phyloP scores from a whole-genome alignment of 2,113 vertebrate species.

The Spermophilus dauricus region DNA sequence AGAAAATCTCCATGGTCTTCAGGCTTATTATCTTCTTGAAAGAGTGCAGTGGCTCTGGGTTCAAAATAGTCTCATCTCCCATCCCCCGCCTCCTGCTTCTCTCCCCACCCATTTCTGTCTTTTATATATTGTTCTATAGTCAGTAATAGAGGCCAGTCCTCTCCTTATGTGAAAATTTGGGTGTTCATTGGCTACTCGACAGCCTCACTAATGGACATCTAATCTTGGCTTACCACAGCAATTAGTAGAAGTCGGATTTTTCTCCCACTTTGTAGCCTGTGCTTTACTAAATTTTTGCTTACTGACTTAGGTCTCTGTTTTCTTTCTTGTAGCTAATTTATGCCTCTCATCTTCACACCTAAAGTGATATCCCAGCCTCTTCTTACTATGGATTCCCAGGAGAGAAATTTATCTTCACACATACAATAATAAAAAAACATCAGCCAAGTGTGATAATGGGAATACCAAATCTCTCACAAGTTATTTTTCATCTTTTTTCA shows the following conservation, averaged over 20 bases:
- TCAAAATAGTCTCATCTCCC: neutral
- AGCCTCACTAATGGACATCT: neutral
- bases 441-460: neutral
- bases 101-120: neutral
- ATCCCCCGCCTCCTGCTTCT: neutral
- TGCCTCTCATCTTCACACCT: neutral
- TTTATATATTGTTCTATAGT: neutral
- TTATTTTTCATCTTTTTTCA: neutral
- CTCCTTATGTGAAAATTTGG: neutral
- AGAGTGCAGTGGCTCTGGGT: neutral
- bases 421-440: slow-evolving; percentile 18
- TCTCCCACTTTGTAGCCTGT: neutral
- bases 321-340: slow-evolving; percentile 32
- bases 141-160: neutral
- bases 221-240: neutral
- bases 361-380: neutral
- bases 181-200: neutral
- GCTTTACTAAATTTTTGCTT: slow-evolving; percentile 4
- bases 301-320: neutral
- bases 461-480: neutral
- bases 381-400: slow-evolving; percentile 12
- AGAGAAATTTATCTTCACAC: neutral
- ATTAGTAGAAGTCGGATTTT: neutral
- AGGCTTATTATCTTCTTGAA: neutral
- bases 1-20: neutral